Conservation (phyloP, 1,140 invertebrate species). For the Oncopodura yosiiana region DNA sequence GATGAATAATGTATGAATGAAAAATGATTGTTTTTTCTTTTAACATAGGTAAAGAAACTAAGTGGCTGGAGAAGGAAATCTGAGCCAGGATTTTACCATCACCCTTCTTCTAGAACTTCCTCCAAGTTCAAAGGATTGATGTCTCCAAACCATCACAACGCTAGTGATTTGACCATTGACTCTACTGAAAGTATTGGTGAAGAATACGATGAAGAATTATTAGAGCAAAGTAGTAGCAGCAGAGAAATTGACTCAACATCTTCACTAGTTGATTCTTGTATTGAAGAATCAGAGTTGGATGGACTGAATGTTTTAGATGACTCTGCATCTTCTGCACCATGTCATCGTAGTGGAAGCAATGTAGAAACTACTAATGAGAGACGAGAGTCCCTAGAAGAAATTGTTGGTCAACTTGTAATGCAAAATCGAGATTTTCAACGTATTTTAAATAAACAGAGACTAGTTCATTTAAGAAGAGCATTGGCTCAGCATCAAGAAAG, state of each 20-base stretch:
- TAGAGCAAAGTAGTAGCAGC: no score
- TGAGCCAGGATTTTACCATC: constrained; percentile 48
- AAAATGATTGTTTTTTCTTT: neutral
- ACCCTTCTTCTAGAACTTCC: constrained; percentile 6
- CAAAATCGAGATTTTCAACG: constrained; percentile 73
- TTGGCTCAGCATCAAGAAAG: constrained; percentile 45
- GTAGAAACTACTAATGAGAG: constrained; percentile 36
- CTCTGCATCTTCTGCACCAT: neutral
- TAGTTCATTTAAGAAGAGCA: constrained; percentile 49
- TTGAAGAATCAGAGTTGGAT: constrained; percentile 9
- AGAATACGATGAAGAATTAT: constrained; percentile 27
- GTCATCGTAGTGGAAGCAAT: no score
- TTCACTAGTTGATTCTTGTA: constrained; percentile 24
- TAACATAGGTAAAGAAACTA: constrained; percentile 31
- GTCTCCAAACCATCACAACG: constrained; percentile 17
- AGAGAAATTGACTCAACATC: constrained; percentile 21
- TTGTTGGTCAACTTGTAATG: constrained; percentile 70
- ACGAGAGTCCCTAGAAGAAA: constrained; percentile 58
- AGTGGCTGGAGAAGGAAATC: constrained; percentile 56
- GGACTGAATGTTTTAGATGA: constrained; percentile 19
- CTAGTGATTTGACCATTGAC: constrained; percentile 28
- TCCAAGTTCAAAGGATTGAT: constrained; percentile 12
- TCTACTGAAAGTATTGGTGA: constrained; percentile 32
- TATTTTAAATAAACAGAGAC: constrained; percentile 57
- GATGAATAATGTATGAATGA: neutral